Conservation (phyloP, 2,113 vertebrate species). For the Colossoma macropomum region DNA sequence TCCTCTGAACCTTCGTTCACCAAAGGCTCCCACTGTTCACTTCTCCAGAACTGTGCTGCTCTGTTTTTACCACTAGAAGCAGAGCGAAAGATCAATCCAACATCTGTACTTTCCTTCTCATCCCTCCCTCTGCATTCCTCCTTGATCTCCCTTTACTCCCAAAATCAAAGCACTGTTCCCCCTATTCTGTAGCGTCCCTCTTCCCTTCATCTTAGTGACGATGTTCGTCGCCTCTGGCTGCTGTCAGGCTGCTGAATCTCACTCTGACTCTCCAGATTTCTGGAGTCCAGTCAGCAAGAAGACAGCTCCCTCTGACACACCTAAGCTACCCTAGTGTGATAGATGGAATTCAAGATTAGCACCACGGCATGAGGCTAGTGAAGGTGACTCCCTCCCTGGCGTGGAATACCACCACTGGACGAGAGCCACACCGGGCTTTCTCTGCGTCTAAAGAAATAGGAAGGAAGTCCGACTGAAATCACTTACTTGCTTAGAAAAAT, state of each 20-base stretch:
- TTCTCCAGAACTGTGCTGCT: not conserved
- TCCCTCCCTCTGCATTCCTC: not conserved
- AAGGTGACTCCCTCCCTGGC: not conserved
- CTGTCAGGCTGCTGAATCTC: slow-evolving; percentile 37
- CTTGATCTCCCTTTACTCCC: slow-evolving; percentile 25
- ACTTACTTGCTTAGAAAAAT: no score
- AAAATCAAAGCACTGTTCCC: slow-evolving; percentile 41
- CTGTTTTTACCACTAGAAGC: not conserved
- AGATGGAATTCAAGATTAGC: not conserved
- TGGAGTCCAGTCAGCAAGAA: not conserved
- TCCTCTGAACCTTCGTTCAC: not conserved
- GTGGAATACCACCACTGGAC: not conserved
- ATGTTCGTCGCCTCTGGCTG: slow-evolving; percentile 43
- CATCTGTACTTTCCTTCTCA: not conserved
- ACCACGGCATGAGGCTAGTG: not conserved
- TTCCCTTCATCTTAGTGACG: slow-evolving; percentile 39
- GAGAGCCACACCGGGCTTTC: no score
- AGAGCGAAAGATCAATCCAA: not conserved
- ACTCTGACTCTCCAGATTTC: slow-evolving; percentile 14
- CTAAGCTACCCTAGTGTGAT: not conserved
- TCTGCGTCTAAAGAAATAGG: no score
- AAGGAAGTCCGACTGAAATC: no score
- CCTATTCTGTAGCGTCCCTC: slow-evolving; percentile 9
- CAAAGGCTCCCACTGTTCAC: not conserved
- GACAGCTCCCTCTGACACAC: slow-evolving; percentile 5